phyloP scores from a whole-genome alignment of 1,140 invertebrate species.

The Neodiprion pinetum region DNA sequence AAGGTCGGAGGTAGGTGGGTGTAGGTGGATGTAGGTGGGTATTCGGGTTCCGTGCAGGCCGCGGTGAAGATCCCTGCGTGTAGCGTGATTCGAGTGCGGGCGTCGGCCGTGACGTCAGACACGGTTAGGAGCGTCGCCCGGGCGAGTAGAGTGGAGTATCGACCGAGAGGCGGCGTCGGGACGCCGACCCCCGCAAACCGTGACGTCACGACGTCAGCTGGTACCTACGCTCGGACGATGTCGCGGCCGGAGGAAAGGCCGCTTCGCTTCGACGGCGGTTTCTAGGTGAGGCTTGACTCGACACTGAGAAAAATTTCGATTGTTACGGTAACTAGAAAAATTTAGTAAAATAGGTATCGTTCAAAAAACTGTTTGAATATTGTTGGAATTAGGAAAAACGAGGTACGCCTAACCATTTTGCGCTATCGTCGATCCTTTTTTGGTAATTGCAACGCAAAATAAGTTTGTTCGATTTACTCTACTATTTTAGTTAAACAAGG shows the following conservation, averaged over 20 bases:
- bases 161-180: neutral
- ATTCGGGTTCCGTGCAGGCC: neutral
- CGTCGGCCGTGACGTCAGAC: neutral
- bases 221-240: neutral
- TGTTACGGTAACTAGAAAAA: too few species aligned
- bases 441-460: too few species aligned
- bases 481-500: too few species aligned
- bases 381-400: too few species aligned
- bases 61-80: neutral
- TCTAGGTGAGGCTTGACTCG: too few species aligned
- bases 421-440: too few species aligned
- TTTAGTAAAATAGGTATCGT: too few species aligned
- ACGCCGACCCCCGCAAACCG: slow-evolving; percentile 2
- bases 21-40: neutral
- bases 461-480: too few species aligned
- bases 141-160: neutral
- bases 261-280: neutral
- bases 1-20: too few species aligned
- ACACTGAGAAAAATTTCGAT: too few species aligned
- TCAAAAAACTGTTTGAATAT: too few species aligned
- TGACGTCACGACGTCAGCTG: slow-evolving; percentile 4
- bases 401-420: too few species aligned
- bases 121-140: neutral
- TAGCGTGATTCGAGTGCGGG: slow-evolving; percentile 1
- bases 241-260: neutral